Percentiles rank a stretch among this genome's conserved stretches.
phyloP scores from a whole-genome alignment of 2,113 vertebrate genomes.

The Otolemur garnettii region DNA sequence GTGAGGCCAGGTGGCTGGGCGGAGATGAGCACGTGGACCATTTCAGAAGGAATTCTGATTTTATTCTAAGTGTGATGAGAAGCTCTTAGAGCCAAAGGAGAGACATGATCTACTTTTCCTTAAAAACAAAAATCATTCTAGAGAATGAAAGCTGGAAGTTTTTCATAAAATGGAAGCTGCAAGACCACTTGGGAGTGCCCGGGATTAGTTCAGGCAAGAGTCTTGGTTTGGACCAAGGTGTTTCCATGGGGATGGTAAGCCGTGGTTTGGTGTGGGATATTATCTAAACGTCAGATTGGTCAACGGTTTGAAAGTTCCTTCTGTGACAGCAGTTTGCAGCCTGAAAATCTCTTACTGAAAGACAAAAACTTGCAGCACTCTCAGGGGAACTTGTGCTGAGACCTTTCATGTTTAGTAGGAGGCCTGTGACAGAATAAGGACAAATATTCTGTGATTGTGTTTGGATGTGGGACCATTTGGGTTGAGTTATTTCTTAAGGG shows the following conservation, averaged over 20 bases:
- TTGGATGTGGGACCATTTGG: not conserved
- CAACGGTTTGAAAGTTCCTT: not conserved
- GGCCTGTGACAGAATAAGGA: not conserved
- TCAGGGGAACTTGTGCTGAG: not conserved
- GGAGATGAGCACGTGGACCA: not conserved
- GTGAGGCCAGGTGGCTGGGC: not conserved
- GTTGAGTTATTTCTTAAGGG: slow-evolving; percentile 43
- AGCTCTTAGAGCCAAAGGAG: not conserved
- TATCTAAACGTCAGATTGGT: not conserved
- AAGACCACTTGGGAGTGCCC: not conserved
- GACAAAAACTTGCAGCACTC: not conserved
- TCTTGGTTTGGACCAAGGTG: not conserved
- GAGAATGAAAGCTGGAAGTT: no score
- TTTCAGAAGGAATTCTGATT: not conserved
- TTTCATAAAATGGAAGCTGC: not conserved
- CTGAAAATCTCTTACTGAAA: not conserved
- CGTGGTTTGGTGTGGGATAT: slow-evolving; percentile 1
- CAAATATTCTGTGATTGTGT: not conserved
- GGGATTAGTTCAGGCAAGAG: not conserved
- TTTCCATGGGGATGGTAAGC: not conserved
- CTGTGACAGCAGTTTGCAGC: not conserved
- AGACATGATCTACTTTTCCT: not conserved
- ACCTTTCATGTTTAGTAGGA: not conserved
- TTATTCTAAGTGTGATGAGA: not conserved
- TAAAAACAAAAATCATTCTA: slow-evolving; percentile 32